Evolutionary conservation across 2,797 vertebrate species (phyloP), one percentile per base, ranked within the genome.

Genomic region (Astyanax mexicanus): DNA sequence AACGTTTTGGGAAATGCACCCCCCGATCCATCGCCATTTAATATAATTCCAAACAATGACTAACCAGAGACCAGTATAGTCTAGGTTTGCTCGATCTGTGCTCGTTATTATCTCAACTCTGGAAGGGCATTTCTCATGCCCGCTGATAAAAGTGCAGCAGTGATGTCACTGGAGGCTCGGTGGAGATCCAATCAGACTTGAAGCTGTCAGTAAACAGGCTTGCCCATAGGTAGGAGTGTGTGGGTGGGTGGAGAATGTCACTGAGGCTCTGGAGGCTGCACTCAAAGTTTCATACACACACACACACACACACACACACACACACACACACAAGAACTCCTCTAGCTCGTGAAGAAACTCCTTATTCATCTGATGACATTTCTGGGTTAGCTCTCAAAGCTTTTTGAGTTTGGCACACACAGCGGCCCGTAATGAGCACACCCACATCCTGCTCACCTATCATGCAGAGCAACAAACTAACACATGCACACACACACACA

Each of bases 371-470:
- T 74, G 77, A 77, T 92, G 90, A 91, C 90, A 92, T 89, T 92
- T 92, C 87, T 92, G 83, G 90, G 90, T 92, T 91, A 92, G 69
- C 73, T 87, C 84, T 87, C 78, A 72, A 75, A 87, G 82, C 81
- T 81, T 86, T 81, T 62, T 75, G 75, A 80, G 74, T 81, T 71
- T 72, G 81, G 71, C 79, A 83, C 72, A 78, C 72, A 72, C 52
- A 65, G 74, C 74, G 69, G 64, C 79, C 80, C 61, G 75, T 81
- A 83, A 83, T 77, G 10, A 83, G 66, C 70, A 83, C 78, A 62
- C 62, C 54, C 70, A 69, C 77, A 79, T 72, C 55, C 37, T 38
- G 61, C 61, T 62, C 79, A 80, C 72, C 69, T 79, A 78, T 60
- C 66, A 61, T 6, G 37, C 55, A 52, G 52, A 60, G 40, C 17